phyloP scores from a whole-genome alignment of 2,113 vertebrate species.

The Hypomesus transpacificus region DNA sequence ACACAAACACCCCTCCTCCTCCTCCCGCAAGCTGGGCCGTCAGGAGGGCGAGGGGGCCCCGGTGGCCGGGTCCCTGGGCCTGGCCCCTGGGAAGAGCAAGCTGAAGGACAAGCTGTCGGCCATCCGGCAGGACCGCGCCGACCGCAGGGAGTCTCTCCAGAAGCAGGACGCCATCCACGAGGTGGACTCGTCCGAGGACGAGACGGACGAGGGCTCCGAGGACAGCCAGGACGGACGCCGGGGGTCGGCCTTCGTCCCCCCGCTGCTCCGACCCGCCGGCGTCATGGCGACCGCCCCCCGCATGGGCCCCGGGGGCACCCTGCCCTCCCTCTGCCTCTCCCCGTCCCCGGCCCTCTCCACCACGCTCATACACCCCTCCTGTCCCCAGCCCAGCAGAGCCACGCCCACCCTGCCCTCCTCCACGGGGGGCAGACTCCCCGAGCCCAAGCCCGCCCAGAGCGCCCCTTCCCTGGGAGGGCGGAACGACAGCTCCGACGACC shows the following conservation, averaged over 20 bases:
- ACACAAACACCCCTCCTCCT: slow-evolving; percentile 71
- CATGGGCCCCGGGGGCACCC: slow-evolving; percentile 49
- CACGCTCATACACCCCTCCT: slow-evolving; percentile 44
- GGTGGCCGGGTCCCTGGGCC: slow-evolving; percentile 55
- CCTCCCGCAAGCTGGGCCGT: slow-evolving; percentile 76
- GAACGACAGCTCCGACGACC: slow-evolving; percentile 27
- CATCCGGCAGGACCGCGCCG: slow-evolving; percentile 90
- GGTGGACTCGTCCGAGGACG: slow-evolving; percentile 94
- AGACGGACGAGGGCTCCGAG: slow-evolving; percentile 88
- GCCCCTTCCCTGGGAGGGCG: slow-evolving; percentile 1
- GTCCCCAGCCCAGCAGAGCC: slow-evolving; percentile 31
- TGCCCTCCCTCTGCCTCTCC: slow-evolving; percentile 57
- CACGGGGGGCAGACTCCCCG: slow-evolving; percentile 17
- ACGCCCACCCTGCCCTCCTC: slow-evolving; percentile 30
- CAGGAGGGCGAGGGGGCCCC: slow-evolving; percentile 61
- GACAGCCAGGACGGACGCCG: slow-evolving; percentile 82
- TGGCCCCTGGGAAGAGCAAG: slow-evolving; percentile 67
- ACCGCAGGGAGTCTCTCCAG: slow-evolving; percentile 89
- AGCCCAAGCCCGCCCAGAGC: slow-evolving; percentile 20
- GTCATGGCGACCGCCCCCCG: slow-evolving; percentile 42
- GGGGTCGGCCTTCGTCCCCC: slow-evolving; percentile 62
- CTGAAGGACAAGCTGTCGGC: slow-evolving; percentile 79
- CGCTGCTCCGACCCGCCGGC: slow-evolving; percentile 69
- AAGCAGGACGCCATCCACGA: slow-evolving; percentile 96
- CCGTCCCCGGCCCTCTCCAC: slow-evolving; percentile 50